phyloP scores from a whole-genome alignment of 2,888 invertebrate genomes.

The Penaeus monodon region DNA sequence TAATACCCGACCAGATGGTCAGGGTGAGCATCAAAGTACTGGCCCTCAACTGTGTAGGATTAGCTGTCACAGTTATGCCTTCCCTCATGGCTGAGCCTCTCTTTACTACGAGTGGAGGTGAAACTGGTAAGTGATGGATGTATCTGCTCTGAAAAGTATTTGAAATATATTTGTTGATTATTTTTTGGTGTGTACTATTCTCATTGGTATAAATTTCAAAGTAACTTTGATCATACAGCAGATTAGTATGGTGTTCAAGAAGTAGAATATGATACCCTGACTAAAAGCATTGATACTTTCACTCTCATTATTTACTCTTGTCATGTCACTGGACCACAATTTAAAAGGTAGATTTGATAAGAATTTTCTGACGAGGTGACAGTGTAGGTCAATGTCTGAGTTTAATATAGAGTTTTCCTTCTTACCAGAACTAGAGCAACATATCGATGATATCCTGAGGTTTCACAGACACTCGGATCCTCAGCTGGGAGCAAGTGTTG shows the following conservation, averaged over 20 bases:
- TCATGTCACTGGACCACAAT: too few species aligned
- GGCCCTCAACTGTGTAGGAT: slow-evolving; percentile 84
- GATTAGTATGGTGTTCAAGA: too few species aligned
- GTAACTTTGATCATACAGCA: too few species aligned
- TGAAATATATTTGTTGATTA: too few species aligned
- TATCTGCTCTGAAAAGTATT: too few species aligned
- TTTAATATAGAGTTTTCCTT: neutral
- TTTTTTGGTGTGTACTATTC: too few species aligned
- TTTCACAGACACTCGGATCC: slow-evolving; percentile 83
- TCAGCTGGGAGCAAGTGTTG: slow-evolving; percentile 82
- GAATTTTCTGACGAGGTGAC: too few species aligned
- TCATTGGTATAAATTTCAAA: too few species aligned
- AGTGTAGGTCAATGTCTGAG: neutral
- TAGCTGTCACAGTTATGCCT: slow-evolving; percentile 82
- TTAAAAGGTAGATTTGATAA: too few species aligned
- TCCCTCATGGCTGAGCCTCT: slow-evolving; percentile 77
- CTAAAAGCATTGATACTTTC: too few species aligned
- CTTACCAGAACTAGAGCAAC: slow-evolving; percentile 71
- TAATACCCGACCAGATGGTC: slow-evolving; percentile 81
- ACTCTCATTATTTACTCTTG: too few species aligned
- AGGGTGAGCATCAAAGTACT: slow-evolving; percentile 92
- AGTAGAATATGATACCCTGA: too few species aligned
- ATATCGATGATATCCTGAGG: slow-evolving; percentile 79
- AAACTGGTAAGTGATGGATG: slow-evolving; percentile 27
- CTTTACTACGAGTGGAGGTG: slow-evolving; percentile 63